Evolutionary conservation across 2,797 vertebrate genomes (phyloP).

Genomic region (Fringilla coelebs): DNA sequence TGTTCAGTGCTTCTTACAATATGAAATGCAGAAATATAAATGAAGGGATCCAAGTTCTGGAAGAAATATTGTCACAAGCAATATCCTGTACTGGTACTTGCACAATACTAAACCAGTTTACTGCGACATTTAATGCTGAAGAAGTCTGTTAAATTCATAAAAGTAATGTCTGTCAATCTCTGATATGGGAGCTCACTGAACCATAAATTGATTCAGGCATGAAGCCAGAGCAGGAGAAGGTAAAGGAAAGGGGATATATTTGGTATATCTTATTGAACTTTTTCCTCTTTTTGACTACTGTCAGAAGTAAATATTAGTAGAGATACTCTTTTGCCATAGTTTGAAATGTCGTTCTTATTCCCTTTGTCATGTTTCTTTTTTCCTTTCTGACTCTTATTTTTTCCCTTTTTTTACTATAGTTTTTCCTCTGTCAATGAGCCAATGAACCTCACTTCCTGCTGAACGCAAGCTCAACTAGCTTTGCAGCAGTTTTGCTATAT

Average conservation of each 20-base stretch:
- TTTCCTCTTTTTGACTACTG: background rate
- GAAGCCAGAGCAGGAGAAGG: background rate
- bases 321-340: background rate
- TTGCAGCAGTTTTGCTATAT: background rate
- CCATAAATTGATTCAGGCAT: background rate
- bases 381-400: background rate
- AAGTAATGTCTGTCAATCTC: background rate
- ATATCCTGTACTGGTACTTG: background rate
- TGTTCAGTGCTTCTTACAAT: background rate
- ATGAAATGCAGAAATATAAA: background rate
- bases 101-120: background rate
- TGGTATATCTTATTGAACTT: background rate
- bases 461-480: background rate
- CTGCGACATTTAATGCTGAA: background rate
- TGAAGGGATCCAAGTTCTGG: background rate
- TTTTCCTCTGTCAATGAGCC: background rate
- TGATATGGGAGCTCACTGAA: background rate
- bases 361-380: background rate
- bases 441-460: background rate
- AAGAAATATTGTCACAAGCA: background rate
- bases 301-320: background rate
- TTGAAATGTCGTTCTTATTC: background rate
- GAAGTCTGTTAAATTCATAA: background rate
- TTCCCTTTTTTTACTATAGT: background rate
- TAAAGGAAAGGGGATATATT: background rate